Conservation (phyloP, 2,888 invertebrate genomes). For the Lasioglossum leucozonium region DNA sequence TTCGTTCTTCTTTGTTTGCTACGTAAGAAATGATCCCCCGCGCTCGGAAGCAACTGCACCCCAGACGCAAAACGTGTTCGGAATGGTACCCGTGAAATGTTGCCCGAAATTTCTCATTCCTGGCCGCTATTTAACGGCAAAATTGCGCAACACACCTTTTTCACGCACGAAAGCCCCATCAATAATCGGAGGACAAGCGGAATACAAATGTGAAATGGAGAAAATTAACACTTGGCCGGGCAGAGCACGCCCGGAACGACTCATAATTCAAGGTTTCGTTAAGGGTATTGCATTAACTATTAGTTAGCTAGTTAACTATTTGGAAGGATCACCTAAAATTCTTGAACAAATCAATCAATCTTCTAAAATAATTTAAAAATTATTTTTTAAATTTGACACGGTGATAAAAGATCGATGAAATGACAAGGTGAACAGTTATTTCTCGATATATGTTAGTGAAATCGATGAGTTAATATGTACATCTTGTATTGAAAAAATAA, state of each 20-base stretch:
- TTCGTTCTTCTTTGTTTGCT: slow-evolving; percentile 52
- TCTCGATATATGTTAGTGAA: too few species aligned
- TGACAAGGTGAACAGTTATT: too few species aligned
- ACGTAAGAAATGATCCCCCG: slow-evolving; percentile 58
- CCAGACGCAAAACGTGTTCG: slow-evolving; percentile 51
- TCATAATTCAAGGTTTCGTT: background rate
- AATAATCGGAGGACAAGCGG: slow-evolving; percentile 44
- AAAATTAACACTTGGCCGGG: slow-evolving; percentile 13
- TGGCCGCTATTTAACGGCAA: slow-evolving; percentile 45
- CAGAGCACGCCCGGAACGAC: background rate
- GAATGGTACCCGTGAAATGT: slow-evolving; percentile 59
- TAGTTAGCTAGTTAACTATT: background rate
- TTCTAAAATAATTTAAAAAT: too few species aligned
- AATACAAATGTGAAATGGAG: slow-evolving; percentile 44
- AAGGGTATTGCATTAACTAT: too few species aligned
- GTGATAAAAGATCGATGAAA: too few species aligned
- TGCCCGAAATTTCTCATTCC: slow-evolving; percentile 62
- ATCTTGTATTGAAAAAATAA: too few species aligned
- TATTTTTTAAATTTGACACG: too few species aligned
- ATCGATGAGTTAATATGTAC: too few species aligned
- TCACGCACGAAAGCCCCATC: slow-evolving; percentile 32
- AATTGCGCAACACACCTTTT: slow-evolving; percentile 18
- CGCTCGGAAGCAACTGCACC: slow-evolving; percentile 45
- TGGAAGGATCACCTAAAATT: background rate
- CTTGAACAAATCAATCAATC: background rate